These are phyloP conservation scores for Acrossocheilus wenchowensis DNA, from an alignment of 2,797 vertebrate species.

Conservation along the genomic window DNA sequence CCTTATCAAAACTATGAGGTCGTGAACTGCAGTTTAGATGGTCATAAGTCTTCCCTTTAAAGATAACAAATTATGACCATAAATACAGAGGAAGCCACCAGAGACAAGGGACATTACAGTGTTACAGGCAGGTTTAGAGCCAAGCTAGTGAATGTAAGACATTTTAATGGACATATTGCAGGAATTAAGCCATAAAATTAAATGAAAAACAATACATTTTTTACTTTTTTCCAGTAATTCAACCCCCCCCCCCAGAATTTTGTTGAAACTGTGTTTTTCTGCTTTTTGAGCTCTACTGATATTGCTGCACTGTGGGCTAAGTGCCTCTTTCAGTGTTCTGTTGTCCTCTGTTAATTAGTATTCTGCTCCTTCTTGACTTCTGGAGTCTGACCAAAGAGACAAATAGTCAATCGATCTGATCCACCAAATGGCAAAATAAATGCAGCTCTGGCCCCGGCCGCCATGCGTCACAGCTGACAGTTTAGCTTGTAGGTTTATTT, in stretches of 20 bases:
- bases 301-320: not conserved
- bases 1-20: conserved; percentile 16
- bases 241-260: not conserved
- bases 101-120: not conserved
- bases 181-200: not conserved
- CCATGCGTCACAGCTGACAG: conserved; percentile 37
- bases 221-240: not conserved
- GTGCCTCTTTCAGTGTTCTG: not conserved
- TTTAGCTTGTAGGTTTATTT: conserved; percentile 38
- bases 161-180: not conserved
- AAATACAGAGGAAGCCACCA: conserved; percentile 8
- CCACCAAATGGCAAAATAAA: conserved; percentile 51
- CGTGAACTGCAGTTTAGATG: conserved; percentile 23
- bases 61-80: conserved; percentile 23
- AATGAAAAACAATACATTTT: not conserved
- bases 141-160: not conserved
- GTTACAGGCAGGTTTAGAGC: not conserved
- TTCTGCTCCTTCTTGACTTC: conserved; percentile 48
- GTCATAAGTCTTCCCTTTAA: not conserved
- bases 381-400: conserved; percentile 49
- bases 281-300: conserved; percentile 23
- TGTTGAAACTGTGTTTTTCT: conserved; percentile 4
- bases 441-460: not conserved
- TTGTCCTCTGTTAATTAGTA: conserved; percentile 30
- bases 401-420: conserved; percentile 52